These are phyloP conservation scores for Alligator mississippiensis DNA, from an alignment of 2,113 vertebrate species.

Conservation along the genomic window DNA sequence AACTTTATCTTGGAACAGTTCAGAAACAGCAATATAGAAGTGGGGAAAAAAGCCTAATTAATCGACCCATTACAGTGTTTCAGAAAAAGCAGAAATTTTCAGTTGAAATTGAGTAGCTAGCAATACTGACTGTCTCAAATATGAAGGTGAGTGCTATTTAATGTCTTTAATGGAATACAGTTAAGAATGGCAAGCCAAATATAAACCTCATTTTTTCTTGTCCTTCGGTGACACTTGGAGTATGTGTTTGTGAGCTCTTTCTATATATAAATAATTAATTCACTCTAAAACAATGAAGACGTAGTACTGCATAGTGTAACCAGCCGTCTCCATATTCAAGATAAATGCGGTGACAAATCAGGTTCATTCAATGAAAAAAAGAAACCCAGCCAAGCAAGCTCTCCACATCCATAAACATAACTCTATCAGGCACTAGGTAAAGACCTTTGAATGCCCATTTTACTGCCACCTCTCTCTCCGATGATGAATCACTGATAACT, in stretches of 20 bases:
- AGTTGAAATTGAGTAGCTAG: neutral
- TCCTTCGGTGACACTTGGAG: neutral
- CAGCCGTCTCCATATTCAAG: accelerated
- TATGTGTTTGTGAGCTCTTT: neutral
- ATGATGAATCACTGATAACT: neutral
- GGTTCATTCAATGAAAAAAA: accelerated
- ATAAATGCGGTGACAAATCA: accelerated
- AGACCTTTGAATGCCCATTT: neutral
- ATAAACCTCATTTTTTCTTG: neutral
- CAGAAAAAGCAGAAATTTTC: conserved; percentile 16
- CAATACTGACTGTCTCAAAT: neutral
- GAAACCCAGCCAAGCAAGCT: neutral
- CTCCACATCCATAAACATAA: neutral
- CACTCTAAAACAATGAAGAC: neutral
- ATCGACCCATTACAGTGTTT: too few relatives aligned
- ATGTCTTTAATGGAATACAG: neutral
- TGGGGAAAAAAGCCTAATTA: neutral
- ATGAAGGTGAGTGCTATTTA: neutral
- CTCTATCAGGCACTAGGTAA: neutral
- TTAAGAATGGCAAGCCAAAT: neutral
- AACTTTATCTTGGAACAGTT: neutral
- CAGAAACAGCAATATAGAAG: neutral
- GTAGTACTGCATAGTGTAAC: neutral
- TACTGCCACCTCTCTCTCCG: neutral
- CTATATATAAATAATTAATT: neutral